phyloP scores from a whole-genome alignment of 2,797 vertebrate genomes.

The Mionectes olivaceus region DNA sequence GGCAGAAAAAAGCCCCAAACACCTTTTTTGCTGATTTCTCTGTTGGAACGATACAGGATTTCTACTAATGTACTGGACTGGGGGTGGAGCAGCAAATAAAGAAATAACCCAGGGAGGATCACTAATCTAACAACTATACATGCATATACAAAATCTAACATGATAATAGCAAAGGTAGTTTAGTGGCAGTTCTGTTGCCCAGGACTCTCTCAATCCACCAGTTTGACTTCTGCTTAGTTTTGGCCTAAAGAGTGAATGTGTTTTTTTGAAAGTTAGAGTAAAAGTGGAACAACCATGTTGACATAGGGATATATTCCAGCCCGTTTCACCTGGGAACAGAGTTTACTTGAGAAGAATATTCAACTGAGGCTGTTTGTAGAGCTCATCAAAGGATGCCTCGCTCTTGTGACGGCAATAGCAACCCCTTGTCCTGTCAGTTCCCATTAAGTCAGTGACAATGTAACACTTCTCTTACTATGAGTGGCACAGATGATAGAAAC shows the following conservation, averaged over 20 bases:
- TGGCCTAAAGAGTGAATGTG: background rate
- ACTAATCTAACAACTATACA: rapidly evolving
- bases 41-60: background rate
- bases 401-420: background rate
- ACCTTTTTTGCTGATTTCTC: background rate
- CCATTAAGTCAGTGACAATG: background rate
- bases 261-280: background rate
- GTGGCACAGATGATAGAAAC: background rate
- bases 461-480: background rate
- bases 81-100: background rate
- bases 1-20: background rate
- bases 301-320: background rate
- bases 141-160: background rate
- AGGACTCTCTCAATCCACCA: background rate
- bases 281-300: background rate
- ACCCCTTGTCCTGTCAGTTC: background rate
- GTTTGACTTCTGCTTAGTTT: background rate
- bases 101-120: background rate
- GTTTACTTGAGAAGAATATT: background rate
- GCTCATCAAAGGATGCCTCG: background rate
- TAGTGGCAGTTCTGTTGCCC: background rate
- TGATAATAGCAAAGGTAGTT: background rate
- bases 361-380: background rate
- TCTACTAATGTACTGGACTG: background rate
- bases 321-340: background rate